Evolutionary conservation across 1,140 invertebrate genomes (phyloP).

Genomic region (Drosophila athabasca): DNA sequence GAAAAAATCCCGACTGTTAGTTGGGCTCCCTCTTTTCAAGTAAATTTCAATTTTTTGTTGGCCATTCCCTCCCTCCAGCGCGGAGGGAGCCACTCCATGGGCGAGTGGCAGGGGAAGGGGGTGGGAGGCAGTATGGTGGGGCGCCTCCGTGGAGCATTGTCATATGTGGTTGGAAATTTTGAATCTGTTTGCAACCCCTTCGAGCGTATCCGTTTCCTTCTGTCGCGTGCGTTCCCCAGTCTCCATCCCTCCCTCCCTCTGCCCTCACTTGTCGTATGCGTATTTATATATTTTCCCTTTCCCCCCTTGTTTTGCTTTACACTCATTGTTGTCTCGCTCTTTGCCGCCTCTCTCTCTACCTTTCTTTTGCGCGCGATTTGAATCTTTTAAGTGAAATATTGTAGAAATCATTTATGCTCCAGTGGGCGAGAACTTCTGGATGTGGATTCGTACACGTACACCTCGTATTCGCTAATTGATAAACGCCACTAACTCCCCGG

Average conservation of each 20-base stretch:
- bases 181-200: slow-evolving; percentile 82
- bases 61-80: slow-evolving; percentile 26
- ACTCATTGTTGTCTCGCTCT: slow-evolving; percentile 50
- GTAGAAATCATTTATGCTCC: slow-evolving; percentile 79
- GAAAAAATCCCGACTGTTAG: slow-evolving; percentile 61
- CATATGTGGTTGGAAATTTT: slow-evolving; percentile 83
- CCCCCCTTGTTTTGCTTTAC: slow-evolving; percentile 52
- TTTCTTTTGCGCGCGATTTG: slow-evolving; percentile 71
- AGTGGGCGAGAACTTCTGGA: slow-evolving; percentile 47
- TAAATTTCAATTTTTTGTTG: slow-evolving; percentile 72
- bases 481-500: slow-evolving; percentile 31
- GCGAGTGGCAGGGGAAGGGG: not conserved
- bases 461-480: slow-evolving; percentile 68
- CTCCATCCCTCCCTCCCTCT: not conserved
- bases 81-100: slow-evolving; percentile 2
- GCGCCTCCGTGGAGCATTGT: slow-evolving; percentile 71
- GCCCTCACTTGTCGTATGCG: slow-evolving; percentile 68
- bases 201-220: slow-evolving; percentile 82
- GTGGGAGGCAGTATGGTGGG: slow-evolving; percentile 6
- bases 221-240: slow-evolving; percentile 69
- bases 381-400: slow-evolving; percentile 83
- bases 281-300: slow-evolving; percentile 77
- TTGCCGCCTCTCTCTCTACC: slow-evolving; percentile 13
- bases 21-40: slow-evolving; percentile 56
- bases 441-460: slow-evolving; percentile 23